Conservation (phyloP, 1,140 invertebrate genomes). For the Ruditapes philippinarum region DNA sequence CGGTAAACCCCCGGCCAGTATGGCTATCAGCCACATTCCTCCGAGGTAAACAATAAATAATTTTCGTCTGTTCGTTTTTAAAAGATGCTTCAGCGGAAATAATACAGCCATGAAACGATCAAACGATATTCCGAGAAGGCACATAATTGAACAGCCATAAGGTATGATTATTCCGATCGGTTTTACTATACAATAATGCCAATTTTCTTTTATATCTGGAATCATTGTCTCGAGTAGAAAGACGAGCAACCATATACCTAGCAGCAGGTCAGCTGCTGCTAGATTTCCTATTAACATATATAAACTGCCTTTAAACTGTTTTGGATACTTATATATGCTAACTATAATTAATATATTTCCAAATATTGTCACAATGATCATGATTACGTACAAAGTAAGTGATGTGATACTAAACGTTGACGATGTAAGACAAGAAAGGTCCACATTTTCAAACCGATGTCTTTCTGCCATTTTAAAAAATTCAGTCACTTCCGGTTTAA, state of each 20-base stretch:
- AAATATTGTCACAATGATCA: slow-evolving; percentile 8
- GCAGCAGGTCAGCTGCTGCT: slow-evolving; percentile 18
- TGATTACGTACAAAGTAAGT: neutral
- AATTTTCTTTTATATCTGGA: neutral
- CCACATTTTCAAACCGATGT: neutral
- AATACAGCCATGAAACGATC: slow-evolving; percentile 41
- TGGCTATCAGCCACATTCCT: neutral
- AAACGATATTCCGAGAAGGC: neutral
- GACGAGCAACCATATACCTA: neutral
- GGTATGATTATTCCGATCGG: neutral
- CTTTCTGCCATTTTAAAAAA: neutral
- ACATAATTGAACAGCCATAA: neutral
- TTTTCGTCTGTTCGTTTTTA: neutral
- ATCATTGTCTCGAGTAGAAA: neutral
- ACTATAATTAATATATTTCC: slow-evolving; percentile 31
- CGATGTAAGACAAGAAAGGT: neutral
- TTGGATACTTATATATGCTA: slow-evolving; percentile 2
- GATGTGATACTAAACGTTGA: neutral
- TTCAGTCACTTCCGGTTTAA: too few species aligned
- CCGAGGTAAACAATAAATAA: neutral
- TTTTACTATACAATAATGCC: slow-evolving; percentile 15
- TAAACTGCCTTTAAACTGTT: slow-evolving; percentile 37
- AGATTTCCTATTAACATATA: slow-evolving; percentile 42
- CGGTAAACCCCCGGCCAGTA: neutral
- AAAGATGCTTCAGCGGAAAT: slow-evolving; percentile 15